Base-by-base conservation (phyloP, 92 coral and sea anemone species). In the Parazoanthus swiftii region DNA sequence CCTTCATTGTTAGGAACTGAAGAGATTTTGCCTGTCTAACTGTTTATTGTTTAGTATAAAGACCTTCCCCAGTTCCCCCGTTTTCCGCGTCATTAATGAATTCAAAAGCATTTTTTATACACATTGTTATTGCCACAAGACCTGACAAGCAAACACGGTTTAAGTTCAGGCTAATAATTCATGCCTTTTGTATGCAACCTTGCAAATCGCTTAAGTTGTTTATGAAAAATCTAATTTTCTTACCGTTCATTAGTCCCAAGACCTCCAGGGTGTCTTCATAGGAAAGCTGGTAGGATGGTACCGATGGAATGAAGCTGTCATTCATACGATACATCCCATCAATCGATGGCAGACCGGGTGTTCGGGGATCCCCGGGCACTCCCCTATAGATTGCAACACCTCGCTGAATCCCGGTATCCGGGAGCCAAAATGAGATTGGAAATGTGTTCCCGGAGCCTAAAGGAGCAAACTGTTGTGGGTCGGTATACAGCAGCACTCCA, bases 331-430 rank as follows among this genome's bases (percentile, higher is more conserved):
- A 95, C 5, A 97, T 94, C 10, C 99, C 99, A 11, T 90, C 92
- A 14, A 93, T 81, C 37, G 99, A 84, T 0, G 99, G 99, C 66
- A 91, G 89, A 10, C 98, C 99, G 8, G 95, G 98, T 16, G 99
- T 97, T 6, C 89, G 90, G 5, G 93, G 90, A 74, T 97, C 99
- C 29, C 99, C 99, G 13, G 95, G 96, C 3, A 91, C 88, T 67
- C 77, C 33, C 33, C 42, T 79, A 29, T 80, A 86, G 38, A 93
- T 65, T 3, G 93, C 86, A 68, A 92, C 88, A 1, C 99, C 99
- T 43, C 98, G 99, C 88, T 97, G 99, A 8, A 89, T 73, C 5
- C 99, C 99, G 39, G 97, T 90, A 89, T 92, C 92, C 38, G 99
- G 99, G 29, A 97, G 94, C 98, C 98, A 97, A 86, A 93, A 90